Evolutionary conservation across 2,888 invertebrate species (phyloP), one percentile per base, ranked within the genome.

Genomic region (Ectropis crepuscularia): DNA sequence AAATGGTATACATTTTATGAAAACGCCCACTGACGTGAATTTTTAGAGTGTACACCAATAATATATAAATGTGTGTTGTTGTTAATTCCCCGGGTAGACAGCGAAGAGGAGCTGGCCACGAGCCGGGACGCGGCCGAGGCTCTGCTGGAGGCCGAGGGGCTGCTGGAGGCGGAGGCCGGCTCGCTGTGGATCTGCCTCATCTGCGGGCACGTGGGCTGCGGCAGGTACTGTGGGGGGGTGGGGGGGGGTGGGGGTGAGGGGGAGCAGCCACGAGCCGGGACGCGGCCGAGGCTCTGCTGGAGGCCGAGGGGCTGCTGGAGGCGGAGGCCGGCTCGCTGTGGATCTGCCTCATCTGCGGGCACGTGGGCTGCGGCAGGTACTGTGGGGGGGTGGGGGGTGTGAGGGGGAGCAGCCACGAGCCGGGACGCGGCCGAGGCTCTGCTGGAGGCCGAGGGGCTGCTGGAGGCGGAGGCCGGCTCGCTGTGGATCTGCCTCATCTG

Each of bases 401-500:
- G 73, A 72, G 74, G 95, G 94, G 53, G 95, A 94, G 0, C 94
- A 69, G 90, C 94, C 62, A 86, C 79, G 0, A 74, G 79, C 0
- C 85, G 82, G 87, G 72, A 94, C 90, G 80, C 94, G 83, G 46
- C 47, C 5, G 55, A 55, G 80, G 94, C 89, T 70, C 95, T 47
- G 10, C 16, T 47, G 86, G 81, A 95, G 88, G 87, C 95, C 85
- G 94, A 94, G 89, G 85, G 90, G 0, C 70, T 88, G 69, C 69
- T 80, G 53, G 92, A 92, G 42, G 90, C 91, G 16, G 94, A 94
- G 58, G 94, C 95, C 0, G 97, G 98, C 75, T 95, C 98, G 59
- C 93, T 99, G 5, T 99, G 99, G 99, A 99, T 99, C 75, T 99
- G 99, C 82, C 94, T 99, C 58, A 98, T 99, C 68, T 99, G 99